phyloP scores from a whole-genome alignment of 2,113 vertebrate genomes.

The Lates calcarifer region DNA sequence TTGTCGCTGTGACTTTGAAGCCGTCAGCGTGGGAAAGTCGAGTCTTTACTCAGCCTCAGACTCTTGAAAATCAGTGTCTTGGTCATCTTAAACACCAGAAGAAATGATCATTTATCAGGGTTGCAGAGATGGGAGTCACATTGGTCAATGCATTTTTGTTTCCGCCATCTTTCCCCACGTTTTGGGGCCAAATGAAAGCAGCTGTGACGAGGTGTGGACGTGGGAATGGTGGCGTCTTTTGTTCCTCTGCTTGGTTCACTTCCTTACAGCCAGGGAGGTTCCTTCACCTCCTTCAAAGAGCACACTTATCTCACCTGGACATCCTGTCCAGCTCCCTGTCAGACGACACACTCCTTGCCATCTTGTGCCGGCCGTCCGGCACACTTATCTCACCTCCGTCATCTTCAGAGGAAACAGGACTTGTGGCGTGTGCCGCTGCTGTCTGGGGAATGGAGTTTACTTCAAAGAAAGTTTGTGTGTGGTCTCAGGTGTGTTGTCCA shows the following conservation, averaged over 20 bases:
- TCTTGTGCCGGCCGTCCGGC: background rate
- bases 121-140: background rate
- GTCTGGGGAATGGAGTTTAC: background rate
- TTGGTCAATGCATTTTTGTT: no score
- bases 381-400: slow-evolving; percentile 55
- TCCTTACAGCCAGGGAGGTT: background rate
- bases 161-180: background rate
- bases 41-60: no score
- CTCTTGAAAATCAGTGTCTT: no score
- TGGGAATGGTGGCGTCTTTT: slow-evolving; percentile 5
- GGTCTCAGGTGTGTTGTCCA: background rate
- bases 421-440: slow-evolving; percentile 6
- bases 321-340: slow-evolving; percentile 29
- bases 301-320: slow-evolving; percentile 52
- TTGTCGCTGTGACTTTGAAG: slow-evolving; percentile 17
- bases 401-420: background rate
- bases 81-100: no score
- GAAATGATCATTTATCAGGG: no score
- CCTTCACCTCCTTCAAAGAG: slow-evolving; percentile 33
- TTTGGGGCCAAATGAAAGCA: background rate
- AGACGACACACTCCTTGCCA: slow-evolving; percentile 45
- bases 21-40: background rate
- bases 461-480: background rate
- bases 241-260: background rate
- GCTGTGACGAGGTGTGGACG: background rate